Conservation (phyloP, 2,888 invertebrate species). For the Rhyacophila evoluta region DNA sequence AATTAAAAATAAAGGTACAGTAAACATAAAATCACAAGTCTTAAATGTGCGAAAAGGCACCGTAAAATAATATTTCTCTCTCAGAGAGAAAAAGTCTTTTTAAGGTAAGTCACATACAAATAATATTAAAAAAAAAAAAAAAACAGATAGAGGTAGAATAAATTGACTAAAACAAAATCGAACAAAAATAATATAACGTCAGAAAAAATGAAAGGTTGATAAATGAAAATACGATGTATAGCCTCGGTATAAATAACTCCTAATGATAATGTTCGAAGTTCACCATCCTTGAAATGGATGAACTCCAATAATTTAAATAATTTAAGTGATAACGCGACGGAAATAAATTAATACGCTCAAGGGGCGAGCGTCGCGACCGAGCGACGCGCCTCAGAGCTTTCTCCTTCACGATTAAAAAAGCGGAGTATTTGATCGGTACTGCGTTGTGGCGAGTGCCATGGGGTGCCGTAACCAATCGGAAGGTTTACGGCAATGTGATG, state of each 20-base stretch:
- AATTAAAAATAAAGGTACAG: constrained; percentile 53
- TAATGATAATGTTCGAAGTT: constrained; percentile 50
- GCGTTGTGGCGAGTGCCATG: constrained; percentile 25
- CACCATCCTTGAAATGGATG: constrained; percentile 42
- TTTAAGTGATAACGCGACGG: constrained; percentile 47
- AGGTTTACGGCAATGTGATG: neutral
- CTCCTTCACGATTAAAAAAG: constrained; percentile 43
- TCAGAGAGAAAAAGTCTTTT: constrained; percentile 52
- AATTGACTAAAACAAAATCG: constrained; percentile 51
- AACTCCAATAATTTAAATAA: constrained; percentile 53
- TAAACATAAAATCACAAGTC: constrained; percentile 55
- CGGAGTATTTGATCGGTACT: constrained; percentile 52
- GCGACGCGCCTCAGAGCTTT: constrained; percentile 31
- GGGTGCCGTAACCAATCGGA: neutral
- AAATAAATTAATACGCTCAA: neutral
- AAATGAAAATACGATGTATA: constrained; percentile 40
- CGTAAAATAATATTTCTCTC: constrained; percentile 51
- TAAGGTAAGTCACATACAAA: constrained; percentile 49
- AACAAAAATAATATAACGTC: constrained; percentile 38
- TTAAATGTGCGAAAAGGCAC: constrained; percentile 51
- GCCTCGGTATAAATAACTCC: constrained; percentile 33
- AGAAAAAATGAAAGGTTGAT: constrained; percentile 38
- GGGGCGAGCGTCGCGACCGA: constrained; percentile 11
- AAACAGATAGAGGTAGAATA: constrained; percentile 52
- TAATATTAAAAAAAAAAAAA: constrained; percentile 12